Percentiles rank a stretch among this genome's conserved stretches.
Evolutionary conservation across 2,113 vertebrate genomes (phyloP).

Genomic region (Pipra filicauda): DNA sequence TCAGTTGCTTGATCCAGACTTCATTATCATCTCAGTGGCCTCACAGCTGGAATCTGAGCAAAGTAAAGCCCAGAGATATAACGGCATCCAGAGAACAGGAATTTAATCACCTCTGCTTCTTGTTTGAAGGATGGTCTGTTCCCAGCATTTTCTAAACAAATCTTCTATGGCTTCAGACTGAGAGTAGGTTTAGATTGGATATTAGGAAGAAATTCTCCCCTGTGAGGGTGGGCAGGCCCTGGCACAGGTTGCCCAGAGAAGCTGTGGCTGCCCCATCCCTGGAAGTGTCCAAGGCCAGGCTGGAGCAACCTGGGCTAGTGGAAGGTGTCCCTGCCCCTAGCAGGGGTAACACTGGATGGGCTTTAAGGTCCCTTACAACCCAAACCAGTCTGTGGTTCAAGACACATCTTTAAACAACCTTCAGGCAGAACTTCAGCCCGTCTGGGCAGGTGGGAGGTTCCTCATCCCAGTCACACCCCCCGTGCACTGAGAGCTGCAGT

Average conservation of each 20-base stretch:
- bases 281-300: fast-evolving
- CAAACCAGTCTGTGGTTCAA: not conserved
- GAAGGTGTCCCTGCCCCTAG: not conserved
- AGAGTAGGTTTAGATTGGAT: not conserved
- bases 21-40: not conserved
- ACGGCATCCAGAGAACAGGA: not conserved
- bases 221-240: not conserved
- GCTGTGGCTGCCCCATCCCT: not conserved
- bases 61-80: not conserved
- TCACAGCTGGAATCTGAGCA: not conserved
- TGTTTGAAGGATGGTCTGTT: not conserved
- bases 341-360: fast-evolving
- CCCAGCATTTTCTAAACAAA: not conserved
- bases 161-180: not conserved
- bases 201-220: not conserved
- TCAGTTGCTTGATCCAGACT: not conserved
- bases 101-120: not conserved
- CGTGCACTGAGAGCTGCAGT: not conserved
- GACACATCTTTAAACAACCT: not conserved
- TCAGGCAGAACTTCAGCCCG: not conserved
- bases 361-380: not conserved
- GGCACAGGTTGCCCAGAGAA: not conserved
- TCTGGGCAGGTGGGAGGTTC: too few relatives aligned
- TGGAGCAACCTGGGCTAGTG: not conserved
- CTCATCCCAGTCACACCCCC: not conserved